phyloP scores from a whole-genome alignment of 2,113 vertebrate species.

The Poicephalus meyeri region DNA sequence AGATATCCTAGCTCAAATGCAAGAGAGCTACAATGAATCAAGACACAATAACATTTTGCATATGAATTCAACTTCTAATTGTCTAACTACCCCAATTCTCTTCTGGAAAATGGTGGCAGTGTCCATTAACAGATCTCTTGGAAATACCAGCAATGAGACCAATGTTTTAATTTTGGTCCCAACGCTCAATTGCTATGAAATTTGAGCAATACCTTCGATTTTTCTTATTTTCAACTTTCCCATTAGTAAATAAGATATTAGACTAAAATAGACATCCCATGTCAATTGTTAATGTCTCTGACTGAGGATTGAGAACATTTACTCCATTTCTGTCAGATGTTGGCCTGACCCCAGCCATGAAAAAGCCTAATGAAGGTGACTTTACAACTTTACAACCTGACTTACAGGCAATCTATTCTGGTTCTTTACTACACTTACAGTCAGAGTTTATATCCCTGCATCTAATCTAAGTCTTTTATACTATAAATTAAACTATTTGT shows the following conservation, averaged over 20 bases:
- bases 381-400: neutral
- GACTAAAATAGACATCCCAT: neutral
- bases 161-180: neutral
- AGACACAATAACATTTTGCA: neutral
- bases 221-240: neutral
- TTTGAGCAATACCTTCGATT: neutral
- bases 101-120: neutral
- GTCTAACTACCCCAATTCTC: neutral
- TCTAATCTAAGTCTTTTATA: neutral
- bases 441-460: neutral
- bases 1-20: neutral
- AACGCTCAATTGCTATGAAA: neutral
- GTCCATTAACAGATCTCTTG: neutral
- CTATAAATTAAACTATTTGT: neutral
- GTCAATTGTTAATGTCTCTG: neutral
- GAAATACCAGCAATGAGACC: neutral
- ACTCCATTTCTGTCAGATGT: neutral
- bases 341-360: neutral
- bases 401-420: neutral
- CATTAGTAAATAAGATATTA: neutral
- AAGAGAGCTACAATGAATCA: neutral
- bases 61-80: neutral
- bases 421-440: neutral
- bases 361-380: neutral
- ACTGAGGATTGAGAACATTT: neutral